These are phyloP conservation scores for Serripes groenlandicus DNA, from an alignment of 2,888 invertebrate species.

Conservation along the genomic window DNA sequence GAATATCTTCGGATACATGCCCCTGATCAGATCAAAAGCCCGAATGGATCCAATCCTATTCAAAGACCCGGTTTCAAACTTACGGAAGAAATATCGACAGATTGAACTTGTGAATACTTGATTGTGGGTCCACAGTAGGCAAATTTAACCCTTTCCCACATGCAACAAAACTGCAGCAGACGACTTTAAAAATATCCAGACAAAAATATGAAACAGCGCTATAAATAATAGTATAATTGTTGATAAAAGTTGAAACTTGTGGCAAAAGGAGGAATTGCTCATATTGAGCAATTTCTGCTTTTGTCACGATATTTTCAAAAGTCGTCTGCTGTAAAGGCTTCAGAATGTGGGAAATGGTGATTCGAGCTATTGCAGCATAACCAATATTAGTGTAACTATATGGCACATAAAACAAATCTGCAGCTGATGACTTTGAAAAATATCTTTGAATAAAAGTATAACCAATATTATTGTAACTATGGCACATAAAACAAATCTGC, in stretches of 20 bases:
- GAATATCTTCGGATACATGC: constrained; percentile 98
- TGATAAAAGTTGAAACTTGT: not conserved
- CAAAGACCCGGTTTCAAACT: constrained; percentile 97
- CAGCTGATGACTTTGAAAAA: too few species aligned
- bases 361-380: too few species aligned
- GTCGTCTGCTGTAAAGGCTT: not conserved
- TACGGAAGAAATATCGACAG: constrained; percentile 97
- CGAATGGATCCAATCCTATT: constrained; percentile 97
- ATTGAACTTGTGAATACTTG: constrained; percentile 89
- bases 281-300: not conserved
- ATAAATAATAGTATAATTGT: not conserved
- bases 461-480: too few species aligned
- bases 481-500: too few species aligned
- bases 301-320: not conserved
- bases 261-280: not conserved
- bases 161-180: not conserved
- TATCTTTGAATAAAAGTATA: too few species aligned
- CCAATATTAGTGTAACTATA: too few species aligned
- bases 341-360: not conserved
- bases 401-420: too few species aligned
- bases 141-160: not conserved
- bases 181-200: not conserved
- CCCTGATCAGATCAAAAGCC: constrained; percentile 94
- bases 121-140: constrained; percentile 1
- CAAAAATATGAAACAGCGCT: not conserved